Evolutionary conservation across 2,888 invertebrate genomes (phyloP).

Genomic region (Rutpela maculata): DNA sequence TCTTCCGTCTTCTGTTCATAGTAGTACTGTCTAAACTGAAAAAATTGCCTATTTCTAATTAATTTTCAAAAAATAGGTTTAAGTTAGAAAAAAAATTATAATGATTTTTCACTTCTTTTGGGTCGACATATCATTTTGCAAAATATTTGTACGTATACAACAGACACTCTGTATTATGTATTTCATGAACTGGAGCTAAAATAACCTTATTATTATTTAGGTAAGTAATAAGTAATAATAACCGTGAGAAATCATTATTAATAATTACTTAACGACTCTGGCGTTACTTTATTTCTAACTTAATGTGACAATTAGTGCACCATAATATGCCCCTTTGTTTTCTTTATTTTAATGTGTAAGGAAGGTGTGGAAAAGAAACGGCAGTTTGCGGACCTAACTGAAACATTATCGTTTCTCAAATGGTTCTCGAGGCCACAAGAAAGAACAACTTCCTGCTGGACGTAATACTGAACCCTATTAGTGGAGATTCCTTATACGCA

Average conservation of each 20-base stretch:
- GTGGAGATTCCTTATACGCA: neutral
- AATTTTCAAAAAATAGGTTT: too few relatives aligned
- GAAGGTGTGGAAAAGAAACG: neutral
- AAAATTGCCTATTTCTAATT: too few relatives aligned
- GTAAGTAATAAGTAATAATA: neutral
- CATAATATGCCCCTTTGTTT: conserved; percentile 1
- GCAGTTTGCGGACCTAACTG: conserved; percentile 13
- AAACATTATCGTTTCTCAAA: conserved; percentile 20
- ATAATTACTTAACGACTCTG: conserved; percentile 3
- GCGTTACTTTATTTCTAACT: neutral
- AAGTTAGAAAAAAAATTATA: too few relatives aligned
- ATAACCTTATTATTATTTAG: neutral
- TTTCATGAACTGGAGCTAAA: neutral
- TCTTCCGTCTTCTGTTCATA: too few relatives aligned
- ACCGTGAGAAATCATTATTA: conserved; percentile 1
- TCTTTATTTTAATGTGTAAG: neutral
- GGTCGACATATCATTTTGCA: too few relatives aligned
- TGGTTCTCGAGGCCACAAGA: neutral
- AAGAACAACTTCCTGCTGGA: conserved; percentile 8
- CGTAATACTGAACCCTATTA: conserved; percentile 2
- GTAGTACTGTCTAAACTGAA: too few relatives aligned
- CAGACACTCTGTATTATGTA: too few relatives aligned
- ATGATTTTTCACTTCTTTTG: too few relatives aligned
- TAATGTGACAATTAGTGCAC: neutral
- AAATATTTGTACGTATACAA: too few relatives aligned